A percentile compares a stretch with the other conserved stretches of the same genome.
Evolutionary conservation across 1,140 invertebrate species (phyloP).

Genomic region (Globodera rostochiensis): DNA sequence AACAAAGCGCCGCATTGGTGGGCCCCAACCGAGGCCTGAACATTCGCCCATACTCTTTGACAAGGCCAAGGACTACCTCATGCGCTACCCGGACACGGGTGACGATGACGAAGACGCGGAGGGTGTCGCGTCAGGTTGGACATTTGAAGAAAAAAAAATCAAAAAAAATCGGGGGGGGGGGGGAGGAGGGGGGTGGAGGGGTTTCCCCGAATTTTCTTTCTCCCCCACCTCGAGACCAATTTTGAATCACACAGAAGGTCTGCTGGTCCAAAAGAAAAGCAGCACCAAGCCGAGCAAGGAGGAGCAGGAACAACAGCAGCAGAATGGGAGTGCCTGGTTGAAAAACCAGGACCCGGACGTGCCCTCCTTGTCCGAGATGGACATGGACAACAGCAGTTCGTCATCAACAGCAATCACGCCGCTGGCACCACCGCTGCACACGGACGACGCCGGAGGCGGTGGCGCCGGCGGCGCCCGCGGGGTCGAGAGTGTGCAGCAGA

Average conservation of each 20-base stretch:
- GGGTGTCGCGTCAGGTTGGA: neutral
- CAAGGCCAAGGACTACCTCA: constrained; percentile 61
- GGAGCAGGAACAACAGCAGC: constrained; percentile 28
- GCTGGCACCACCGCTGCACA: too few species aligned
- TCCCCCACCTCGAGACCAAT: too few species aligned
- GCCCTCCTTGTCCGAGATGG: constrained; percentile 11
- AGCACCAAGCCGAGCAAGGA: constrained; percentile 21
- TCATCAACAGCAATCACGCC: neutral
- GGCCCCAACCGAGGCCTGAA: constrained; percentile 58
- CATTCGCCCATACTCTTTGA: constrained; percentile 63
- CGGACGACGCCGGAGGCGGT: too few species aligned
- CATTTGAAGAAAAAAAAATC: too few species aligned
- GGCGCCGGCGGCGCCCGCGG: too few species aligned
- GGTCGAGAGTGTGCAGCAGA: neutral
- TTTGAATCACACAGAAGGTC: neutral
- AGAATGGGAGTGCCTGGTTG: constrained; percentile 37
- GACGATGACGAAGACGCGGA: constrained; percentile 47
- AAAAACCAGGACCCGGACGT: constrained; percentile 58
- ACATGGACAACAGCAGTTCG: constrained; percentile 37
- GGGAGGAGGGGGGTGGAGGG: too few species aligned
- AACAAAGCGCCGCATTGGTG: constrained; percentile 51
- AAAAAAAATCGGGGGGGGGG: too few species aligned
- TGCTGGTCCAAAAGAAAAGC: constrained; percentile 28
- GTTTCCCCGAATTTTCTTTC: too few species aligned
- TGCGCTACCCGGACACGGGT: constrained; percentile 55